Evolutionary conservation across 2,113 vertebrate genomes (phyloP), one percentile per base, ranked within the genome.

Genomic region (Verasper variegatus): DNA sequence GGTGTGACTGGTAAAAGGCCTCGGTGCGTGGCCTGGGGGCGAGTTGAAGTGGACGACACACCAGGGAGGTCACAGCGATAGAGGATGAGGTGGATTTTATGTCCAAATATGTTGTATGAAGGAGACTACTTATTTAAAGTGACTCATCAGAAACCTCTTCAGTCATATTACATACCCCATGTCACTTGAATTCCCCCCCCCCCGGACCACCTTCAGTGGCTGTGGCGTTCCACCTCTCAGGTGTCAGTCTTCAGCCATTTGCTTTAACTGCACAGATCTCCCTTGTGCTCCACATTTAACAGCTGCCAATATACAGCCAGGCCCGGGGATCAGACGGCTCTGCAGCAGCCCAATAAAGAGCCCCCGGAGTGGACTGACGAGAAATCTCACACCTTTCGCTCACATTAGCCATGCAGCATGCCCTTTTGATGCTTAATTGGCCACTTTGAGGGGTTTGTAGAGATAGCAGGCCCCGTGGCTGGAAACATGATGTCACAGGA

Each of bases 291-390:
- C 45, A 59, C 85, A 83, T 85, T 90, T 93, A 95, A 94, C 94
- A 95, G 93, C 94, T 95, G 93, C 93, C 92, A 95, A 94, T 95
- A 95, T 94, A 94, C 94, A 95, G 94, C 89, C 89, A 71, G 84
- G 52, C 84, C 82, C 52, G 26, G 85, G 91, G 93, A 95, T 95
- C 92, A 95, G 94, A 95, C 93, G 90, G 87, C 90, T 91, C 83
- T 89, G 35, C 66, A 58, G 84, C 76, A 81, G 92, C 89, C 86
- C 91, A 88, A 92, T 94, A 94, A 95, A 95, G 90, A 76, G 81
- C 90, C 93, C 93, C 92, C 51, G 78, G 81, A 86, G 89, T 76
- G 91, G 75, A 83, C 83, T 86, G 93, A 94, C 92, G 94, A 95
- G 94, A 95, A 95, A 94, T 93, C 91, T 95, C 93, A 93, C 95